phyloP scores from a whole-genome alignment of 2,888 invertebrate genomes.

The Pseudolycoriella hygida region DNA sequence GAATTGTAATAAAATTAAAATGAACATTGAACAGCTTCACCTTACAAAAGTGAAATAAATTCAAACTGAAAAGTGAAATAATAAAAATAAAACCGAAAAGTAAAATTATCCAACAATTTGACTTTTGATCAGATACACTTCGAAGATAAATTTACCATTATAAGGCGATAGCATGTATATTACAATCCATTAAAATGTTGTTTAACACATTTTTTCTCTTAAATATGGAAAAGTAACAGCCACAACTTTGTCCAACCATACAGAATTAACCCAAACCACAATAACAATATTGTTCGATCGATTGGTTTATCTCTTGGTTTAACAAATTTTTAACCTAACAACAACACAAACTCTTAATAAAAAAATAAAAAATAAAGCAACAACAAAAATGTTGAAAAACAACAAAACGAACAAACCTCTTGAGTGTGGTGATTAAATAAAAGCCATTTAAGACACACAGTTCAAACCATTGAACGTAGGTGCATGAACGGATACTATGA shows the following conservation, averaged over 20 bases:
- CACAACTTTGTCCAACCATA: neutral
- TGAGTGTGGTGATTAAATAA: too few species aligned
- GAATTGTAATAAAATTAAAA: too few species aligned
- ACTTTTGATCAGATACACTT: conserved; percentile 1
- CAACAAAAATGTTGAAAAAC: neutral
- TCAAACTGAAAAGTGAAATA: too few species aligned
- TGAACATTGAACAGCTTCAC: too few species aligned
- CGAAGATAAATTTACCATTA: conserved; percentile 1
- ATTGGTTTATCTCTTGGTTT: conserved; percentile 3
- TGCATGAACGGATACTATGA: neutral
- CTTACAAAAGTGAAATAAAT: too few species aligned
- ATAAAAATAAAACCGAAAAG: neutral
- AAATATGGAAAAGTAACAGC: neutral
- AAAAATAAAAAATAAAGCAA: neutral
- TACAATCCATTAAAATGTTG: conserved; percentile 7
- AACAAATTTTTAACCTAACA: conserved; percentile 1
- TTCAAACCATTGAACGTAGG: neutral
- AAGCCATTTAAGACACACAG: too few species aligned
- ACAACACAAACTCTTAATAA: neutral
- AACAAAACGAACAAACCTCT: too few species aligned
- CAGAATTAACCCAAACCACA: neutral
- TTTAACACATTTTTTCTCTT: conserved; percentile 7
- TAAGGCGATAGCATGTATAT: neutral
- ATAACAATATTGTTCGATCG: conserved; percentile 1
- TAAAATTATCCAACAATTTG: neutral